phyloP scores from a whole-genome alignment of 2,113 vertebrate genomes.

The Entelurus aequoreus region DNA sequence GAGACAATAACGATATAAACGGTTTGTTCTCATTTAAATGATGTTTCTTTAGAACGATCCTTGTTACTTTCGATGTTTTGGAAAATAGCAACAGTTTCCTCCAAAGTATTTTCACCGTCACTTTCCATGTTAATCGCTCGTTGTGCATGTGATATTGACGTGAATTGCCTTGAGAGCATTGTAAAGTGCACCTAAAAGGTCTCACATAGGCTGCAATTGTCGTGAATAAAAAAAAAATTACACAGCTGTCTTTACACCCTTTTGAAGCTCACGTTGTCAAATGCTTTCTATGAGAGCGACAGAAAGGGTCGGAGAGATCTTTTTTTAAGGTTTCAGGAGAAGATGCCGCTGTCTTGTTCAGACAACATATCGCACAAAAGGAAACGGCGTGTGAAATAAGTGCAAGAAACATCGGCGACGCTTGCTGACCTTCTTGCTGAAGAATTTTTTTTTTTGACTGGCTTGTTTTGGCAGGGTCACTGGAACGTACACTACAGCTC shows the following conservation, averaged over 20 bases:
- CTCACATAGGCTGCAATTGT: slow-evolving; percentile 2
- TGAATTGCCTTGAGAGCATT: no score
- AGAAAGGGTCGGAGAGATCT: not conserved
- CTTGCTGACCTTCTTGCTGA: slow-evolving; percentile 3
- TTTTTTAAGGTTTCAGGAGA: not conserved
- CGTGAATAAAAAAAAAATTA: slow-evolving; percentile 3
- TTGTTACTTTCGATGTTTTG: no score
- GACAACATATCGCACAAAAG: not conserved
- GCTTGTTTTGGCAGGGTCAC: not conserved
- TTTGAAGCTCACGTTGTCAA: slow-evolving; percentile 2
- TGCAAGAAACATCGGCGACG: not conserved
- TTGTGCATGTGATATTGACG: no score
- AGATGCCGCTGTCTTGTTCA: not conserved
- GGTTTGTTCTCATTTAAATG: no score
- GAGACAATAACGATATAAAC: no score
- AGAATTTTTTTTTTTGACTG: slow-evolving; percentile 1
- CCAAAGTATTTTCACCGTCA: no score
- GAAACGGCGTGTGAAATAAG: not conserved
- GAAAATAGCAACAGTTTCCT: no score
- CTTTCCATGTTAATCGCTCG: no score
- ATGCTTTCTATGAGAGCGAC: slow-evolving; percentile 1
- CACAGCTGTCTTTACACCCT: not conserved
- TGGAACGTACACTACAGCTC: not conserved
- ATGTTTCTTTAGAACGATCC: no score
- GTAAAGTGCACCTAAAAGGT: not conserved